phyloP scores from a whole-genome alignment of 2,113 vertebrate species.

The Sciurus niger region DNA sequence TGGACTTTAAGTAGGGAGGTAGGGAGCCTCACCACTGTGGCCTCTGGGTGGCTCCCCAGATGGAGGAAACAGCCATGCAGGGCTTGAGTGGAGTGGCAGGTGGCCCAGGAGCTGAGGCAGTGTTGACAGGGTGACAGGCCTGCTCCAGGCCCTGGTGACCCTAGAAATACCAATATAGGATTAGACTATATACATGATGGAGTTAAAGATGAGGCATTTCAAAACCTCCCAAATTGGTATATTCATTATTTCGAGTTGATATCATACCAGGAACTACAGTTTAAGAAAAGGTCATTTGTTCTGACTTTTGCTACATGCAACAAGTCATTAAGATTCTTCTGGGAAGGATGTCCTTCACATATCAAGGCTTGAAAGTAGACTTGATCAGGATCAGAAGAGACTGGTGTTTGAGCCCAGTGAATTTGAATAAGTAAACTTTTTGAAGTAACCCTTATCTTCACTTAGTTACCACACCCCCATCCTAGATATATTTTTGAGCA shows the following conservation, averaged over 20 bases:
- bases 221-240: neutral
- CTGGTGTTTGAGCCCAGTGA: neutral
- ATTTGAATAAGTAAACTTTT: neutral
- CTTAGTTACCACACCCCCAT: neutral
- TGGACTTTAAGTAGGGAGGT: too few species aligned
- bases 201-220: neutral
- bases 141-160: too few species aligned
- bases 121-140: too few species aligned
- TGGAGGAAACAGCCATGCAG: too few species aligned
- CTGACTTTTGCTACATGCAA: neutral
- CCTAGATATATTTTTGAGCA: fast-evolving
- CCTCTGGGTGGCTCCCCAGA: too few species aligned
- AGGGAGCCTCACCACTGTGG: too few species aligned
- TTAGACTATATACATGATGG: too few species aligned
- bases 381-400: neutral
- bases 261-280: too few species aligned
- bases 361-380: neutral
- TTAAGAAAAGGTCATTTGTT: neutral
- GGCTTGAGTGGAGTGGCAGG: too few species aligned
- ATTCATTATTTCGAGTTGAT: neutral
- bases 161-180: too few species aligned
- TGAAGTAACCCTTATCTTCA: too few species aligned
- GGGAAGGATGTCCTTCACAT: neutral
- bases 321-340: neutral
- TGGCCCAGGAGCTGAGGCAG: too few species aligned